These are phyloP conservation scores for Pristionchus maxplancki DNA, from an alignment of 2,888 invertebrate genomes.

Conservation along the genomic window DNA sequence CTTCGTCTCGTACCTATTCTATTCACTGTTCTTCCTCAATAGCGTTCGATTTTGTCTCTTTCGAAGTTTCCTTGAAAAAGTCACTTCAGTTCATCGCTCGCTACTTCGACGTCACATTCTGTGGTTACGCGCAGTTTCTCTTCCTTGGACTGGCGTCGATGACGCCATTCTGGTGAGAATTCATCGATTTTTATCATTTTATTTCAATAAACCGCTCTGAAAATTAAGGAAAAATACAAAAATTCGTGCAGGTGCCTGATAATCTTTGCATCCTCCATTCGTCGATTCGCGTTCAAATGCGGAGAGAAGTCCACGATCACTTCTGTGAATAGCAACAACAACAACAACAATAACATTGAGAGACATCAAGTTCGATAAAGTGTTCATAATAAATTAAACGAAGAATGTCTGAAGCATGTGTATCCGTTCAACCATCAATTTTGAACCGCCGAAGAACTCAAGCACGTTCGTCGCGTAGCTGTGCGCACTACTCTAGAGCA, in stretches of 20 bases:
- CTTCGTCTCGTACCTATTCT: background rate
- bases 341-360: too few relatives aligned
- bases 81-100: background rate
- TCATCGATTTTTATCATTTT: background rate
- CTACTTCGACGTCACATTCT: background rate
- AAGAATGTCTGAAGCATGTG: too few relatives aligned
- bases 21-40: background rate
- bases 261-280: background rate
- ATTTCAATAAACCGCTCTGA: background rate
- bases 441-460: too few relatives aligned
- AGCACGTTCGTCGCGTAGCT: too few relatives aligned
- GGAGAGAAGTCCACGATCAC: background rate
- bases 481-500: too few relatives aligned
- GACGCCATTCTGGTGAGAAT: background rate
- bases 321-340: background rate
- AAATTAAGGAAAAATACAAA: too few relatives aligned
- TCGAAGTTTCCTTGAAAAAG: too few relatives aligned
- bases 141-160: background rate
- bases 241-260: background rate
- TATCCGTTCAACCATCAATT: too few relatives aligned
- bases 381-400: too few relatives aligned
- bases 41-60: background rate
- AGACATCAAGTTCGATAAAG: background rate
- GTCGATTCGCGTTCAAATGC: background rate
- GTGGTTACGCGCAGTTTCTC: slow-evolving; percentile 4